Conservation (phyloP, 2,888 invertebrate genomes). For the Tortrix viridana region DNA sequence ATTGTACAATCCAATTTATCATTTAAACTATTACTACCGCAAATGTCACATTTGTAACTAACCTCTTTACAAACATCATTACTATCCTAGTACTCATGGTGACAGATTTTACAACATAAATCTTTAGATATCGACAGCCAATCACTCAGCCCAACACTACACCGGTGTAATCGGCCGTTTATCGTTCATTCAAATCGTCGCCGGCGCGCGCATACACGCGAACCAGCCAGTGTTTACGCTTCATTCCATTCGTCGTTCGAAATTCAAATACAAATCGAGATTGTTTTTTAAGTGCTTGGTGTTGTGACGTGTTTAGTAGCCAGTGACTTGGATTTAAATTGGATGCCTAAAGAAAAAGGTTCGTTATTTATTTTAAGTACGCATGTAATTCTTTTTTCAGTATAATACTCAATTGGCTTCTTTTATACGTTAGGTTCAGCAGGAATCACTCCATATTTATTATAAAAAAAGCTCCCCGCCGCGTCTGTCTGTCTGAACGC, state of each 20-base stretch:
- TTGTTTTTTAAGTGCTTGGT: constrained; percentile 15
- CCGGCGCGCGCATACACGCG: constrained; percentile 46
- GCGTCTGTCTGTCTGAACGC: too few relatives aligned
- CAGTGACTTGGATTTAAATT: constrained; percentile 26
- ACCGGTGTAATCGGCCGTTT: constrained; percentile 61
- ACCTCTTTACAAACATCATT: too few relatives aligned
- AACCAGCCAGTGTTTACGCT: constrained; percentile 33
- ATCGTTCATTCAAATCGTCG: constrained; percentile 52
- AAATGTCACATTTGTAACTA: too few relatives aligned
- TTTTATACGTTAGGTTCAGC: too few relatives aligned
- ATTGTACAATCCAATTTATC: too few relatives aligned
- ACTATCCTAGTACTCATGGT: too few relatives aligned
- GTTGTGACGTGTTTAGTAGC: constrained; percentile 19
- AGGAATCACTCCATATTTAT: too few relatives aligned
- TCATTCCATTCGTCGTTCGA: constrained; percentile 22
- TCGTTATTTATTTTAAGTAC: not conserved
- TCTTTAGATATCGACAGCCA: constrained; percentile 52
- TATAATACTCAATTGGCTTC: not conserved
- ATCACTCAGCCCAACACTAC: constrained; percentile 56
- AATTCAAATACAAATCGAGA: not conserved
- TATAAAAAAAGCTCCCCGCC: too few relatives aligned
- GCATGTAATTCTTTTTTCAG: not conserved
- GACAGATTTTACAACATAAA: constrained; percentile 3
- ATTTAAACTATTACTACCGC: too few relatives aligned
- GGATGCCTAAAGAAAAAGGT: constrained; percentile 17